Evolutionary conservation across 1,140 invertebrate species (phyloP), one percentile per base, ranked within the genome.

Genomic region (Listronotus bonariensis): DNA sequence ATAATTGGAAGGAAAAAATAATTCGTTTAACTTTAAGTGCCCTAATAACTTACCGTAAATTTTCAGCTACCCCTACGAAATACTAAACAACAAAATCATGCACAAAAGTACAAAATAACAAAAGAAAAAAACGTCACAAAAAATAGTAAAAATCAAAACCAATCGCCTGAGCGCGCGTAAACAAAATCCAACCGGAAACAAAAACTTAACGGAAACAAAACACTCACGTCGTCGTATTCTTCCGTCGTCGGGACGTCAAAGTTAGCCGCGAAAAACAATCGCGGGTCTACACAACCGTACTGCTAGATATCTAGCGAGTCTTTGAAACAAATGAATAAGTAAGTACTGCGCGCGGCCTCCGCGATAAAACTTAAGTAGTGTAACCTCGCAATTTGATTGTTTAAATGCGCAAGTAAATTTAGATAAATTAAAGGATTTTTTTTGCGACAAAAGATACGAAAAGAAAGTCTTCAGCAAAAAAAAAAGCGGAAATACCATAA

Each of bases 291-390:
- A 42, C 49, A 48, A 63, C 60, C 60, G 60, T 43, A 54, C 60
- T 31, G 60, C 60, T 55, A 63, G 49, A 55, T 54, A 63, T 63
- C 60, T 54, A 63, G 60, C 60, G 42, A 63, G 60, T 48, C 52
- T 63, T 63, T 63, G 60, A 63, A 55, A 63, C 49, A 63, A 53
- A 63, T 55, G 43, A 55, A 63, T 46, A 63, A 53, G 51, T 63
- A 63, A 60, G 45, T 49, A 60, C 40, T 55, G 60, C 49, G 60
- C 60, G 40, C 60, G 38, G 38, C 49, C 49, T 53, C 60, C 60
- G 60, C 40, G 17, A 43, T 63, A 36, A 53, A 54, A 45, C 14
- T 45, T 14, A 45, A 14, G 42, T 45, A 14, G 42, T 45, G 14
- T 45, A 45, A 45, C 42, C 42, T 45, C 42, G 14, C 42, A 6